Evolutionary conservation across 2,797 vertebrate species (phyloP).

Genomic region (Melopsittacus undulatus): DNA sequence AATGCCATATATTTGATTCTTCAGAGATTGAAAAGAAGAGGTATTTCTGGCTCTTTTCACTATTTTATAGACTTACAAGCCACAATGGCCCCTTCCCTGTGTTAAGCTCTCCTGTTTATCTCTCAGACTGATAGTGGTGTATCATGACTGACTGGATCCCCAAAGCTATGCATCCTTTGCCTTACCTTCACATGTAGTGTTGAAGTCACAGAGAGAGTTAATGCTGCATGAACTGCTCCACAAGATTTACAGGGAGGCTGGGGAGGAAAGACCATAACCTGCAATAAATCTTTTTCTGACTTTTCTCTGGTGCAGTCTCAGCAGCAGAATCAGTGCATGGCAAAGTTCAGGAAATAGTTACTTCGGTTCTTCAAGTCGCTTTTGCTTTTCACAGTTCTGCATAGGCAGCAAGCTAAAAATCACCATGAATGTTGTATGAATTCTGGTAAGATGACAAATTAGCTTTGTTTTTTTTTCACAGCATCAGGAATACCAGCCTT

Average conservation of each 20-base stretch:
- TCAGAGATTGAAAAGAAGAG: neutral
- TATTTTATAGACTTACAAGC: neutral
- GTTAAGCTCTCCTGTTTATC: neutral
- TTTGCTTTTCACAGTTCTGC: neutral
- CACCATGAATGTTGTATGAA: neutral
- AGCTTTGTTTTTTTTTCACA: neutral
- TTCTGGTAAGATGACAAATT: neutral
- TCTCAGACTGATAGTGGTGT: fast-evolving
- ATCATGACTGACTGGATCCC: neutral
- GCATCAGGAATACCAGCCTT: neutral
- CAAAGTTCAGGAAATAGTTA: neutral
- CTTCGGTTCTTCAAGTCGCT: neutral
- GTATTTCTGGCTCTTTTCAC: neutral
- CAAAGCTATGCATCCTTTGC: neutral
- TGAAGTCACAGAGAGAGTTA: neutral
- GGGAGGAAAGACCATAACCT: neutral
- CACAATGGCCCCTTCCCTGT: neutral
- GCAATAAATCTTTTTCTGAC: neutral
- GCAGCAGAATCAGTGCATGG: neutral
- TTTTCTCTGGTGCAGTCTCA: neutral
- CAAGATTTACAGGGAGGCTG: neutral
- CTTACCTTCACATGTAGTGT: neutral
- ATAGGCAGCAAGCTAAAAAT: neutral
- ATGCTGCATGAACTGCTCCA: neutral
- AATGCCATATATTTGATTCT: neutral